Evolutionary conservation across 2,113 vertebrate genomes (phyloP).

Genomic region (Suricata suricatta): DNA sequence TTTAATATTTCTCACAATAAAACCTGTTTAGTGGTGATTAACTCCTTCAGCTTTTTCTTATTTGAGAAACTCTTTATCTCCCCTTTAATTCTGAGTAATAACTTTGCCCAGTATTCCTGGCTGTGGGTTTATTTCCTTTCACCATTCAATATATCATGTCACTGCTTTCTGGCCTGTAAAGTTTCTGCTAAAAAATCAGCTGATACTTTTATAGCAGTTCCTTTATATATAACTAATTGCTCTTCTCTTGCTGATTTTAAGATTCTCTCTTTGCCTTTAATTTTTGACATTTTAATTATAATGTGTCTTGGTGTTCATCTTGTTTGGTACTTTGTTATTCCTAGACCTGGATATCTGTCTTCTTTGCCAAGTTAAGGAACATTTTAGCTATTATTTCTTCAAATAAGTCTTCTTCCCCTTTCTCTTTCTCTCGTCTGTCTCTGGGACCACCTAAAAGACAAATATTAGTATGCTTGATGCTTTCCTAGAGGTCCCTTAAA

Average conservation of each 20-base stretch:
- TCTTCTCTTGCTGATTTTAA: neutral
- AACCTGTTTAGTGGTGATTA: neutral
- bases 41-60: neutral
- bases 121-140: neutral
- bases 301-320: neutral
- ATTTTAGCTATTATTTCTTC: neutral
- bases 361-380: neutral
- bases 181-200: neutral
- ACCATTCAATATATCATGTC: neutral
- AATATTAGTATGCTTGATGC: neutral
- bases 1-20: neutral
- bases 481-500: neutral
- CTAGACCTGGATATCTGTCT: neutral
- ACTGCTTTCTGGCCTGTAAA: neutral
- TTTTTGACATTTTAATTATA: neutral
- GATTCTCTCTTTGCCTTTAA: neutral
- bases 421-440: neutral
- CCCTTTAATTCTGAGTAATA: neutral
- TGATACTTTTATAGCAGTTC: neutral
- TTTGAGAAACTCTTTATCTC: neutral
- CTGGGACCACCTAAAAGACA: neutral
- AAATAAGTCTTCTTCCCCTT: neutral
- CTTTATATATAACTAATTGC: neutral
- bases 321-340: neutral
- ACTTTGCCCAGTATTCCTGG: neutral